Percentiles rank a stretch among this genome's conserved stretches.
Evolutionary conservation across 2,797 vertebrate species (phyloP).

Genomic region (Sandelia bainsii): DNA sequence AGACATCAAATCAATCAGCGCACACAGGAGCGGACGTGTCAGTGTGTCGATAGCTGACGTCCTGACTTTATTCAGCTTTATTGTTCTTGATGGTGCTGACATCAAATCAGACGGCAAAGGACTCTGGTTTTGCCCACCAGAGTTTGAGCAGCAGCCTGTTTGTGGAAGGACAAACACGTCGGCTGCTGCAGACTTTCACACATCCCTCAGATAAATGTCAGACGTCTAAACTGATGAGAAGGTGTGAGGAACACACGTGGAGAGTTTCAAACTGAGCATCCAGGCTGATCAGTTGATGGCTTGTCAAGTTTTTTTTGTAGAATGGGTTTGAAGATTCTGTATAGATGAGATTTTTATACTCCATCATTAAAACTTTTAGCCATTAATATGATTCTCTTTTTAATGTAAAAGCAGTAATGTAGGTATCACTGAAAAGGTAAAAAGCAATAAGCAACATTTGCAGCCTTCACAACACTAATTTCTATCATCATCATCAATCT

Average conservation of each 20-base stretch:
- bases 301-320: neutral
- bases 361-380: no score
- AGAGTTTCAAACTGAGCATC: neutral
- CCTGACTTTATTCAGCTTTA: conserved; percentile 12
- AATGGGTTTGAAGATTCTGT: neutral
- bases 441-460: no score
- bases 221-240: conserved; percentile 5
- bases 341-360: no score
- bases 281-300: neutral
- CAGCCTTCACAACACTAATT: no score
- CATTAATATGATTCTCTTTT: no score
- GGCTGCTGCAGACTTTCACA: conserved; percentile 21
- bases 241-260: conserved; percentile 11
- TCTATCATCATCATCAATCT: no score
- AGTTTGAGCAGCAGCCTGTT: neutral
- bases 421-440: no score
- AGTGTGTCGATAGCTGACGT: neutral
- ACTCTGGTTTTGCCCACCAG: neutral
- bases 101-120: neutral
- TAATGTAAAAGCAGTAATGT: no score
- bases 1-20: conserved; percentile 20
- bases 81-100: neutral
- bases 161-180: neutral
- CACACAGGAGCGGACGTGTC: conserved; percentile 2
- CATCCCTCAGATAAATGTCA: conserved; percentile 22